phyloP scores from a whole-genome alignment of 2,888 invertebrate genomes.

The Hyalella azteca region DNA sequence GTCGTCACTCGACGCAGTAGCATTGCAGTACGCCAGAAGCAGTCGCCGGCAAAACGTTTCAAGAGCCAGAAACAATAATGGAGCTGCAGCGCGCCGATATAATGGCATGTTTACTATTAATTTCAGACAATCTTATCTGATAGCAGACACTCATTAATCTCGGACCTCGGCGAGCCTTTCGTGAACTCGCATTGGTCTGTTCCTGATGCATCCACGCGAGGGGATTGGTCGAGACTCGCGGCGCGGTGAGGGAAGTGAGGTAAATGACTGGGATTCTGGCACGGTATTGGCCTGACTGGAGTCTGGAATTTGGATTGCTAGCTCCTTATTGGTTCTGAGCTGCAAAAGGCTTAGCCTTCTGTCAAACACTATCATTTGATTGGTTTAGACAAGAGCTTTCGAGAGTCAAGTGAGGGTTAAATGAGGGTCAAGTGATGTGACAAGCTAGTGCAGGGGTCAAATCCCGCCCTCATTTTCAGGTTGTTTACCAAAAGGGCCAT shows the following conservation, averaged over 20 bases:
- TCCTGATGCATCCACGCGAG: background rate
- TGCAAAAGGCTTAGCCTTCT: background rate
- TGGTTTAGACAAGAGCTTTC: slow-evolving; percentile 1
- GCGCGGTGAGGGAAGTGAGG: background rate
- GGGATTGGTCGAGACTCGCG: slow-evolving; percentile 3
- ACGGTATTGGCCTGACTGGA: background rate
- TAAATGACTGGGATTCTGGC: background rate
- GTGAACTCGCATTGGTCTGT: background rate
- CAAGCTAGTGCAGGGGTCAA: slow-evolving; percentile 8
- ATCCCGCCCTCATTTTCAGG: slow-evolving; percentile 28
- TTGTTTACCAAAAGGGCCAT: slow-evolving; percentile 29
- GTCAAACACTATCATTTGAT: background rate
- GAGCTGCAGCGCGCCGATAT: slow-evolving; percentile 29
- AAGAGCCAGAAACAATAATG: slow-evolving; percentile 27
- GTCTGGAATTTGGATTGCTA: background rate
- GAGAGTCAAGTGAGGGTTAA: slow-evolving; percentile 31
- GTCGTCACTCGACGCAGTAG: background rate
- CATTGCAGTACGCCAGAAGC: slow-evolving; percentile 4
- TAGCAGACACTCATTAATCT: slow-evolving; percentile 36
- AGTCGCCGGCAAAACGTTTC: slow-evolving; percentile 23
- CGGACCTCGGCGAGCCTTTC: background rate
- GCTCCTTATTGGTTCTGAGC: background rate
- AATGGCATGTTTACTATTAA: slow-evolving; percentile 39
- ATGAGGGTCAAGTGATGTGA: slow-evolving; percentile 19
- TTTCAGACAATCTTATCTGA: slow-evolving; percentile 38